Evolutionary conservation across 2,113 vertebrate species (phyloP), one percentile per base, ranked within the genome.

Genomic region (Gorsachius goisagi): DNA sequence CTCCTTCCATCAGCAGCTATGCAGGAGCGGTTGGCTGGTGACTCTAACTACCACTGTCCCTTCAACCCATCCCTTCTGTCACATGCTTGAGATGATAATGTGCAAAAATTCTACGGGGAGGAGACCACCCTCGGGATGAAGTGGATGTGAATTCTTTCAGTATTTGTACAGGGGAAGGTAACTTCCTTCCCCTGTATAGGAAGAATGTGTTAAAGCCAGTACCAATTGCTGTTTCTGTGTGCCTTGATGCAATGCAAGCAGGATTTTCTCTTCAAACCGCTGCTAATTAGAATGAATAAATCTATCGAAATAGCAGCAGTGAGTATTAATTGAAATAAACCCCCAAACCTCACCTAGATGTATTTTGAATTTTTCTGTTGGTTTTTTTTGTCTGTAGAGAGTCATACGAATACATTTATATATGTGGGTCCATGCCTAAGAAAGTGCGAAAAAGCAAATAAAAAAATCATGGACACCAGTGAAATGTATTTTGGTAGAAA

Each of bases 261-360:
- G 95, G 85, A 81, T 92, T 96, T 97, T 94, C 96, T 94, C 92
- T 94, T 89, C 72, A 94, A 92, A 92, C 90, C 77, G 32, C 69
- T 89, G 86, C 95, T 97, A 97, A 97, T 95, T 97, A 90, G 86
- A 77, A 81, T 68, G 88, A 94, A 81, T 92, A 93, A 87, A 89
- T 93, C 88, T 90, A 78, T 88, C 1, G 16, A 75, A 94, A 87
- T 17, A 94, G 56, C 68, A 90, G 79, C 83, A 45, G 49, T 56
- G 95, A 93, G 96, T 94, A 95, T 94, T 96, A 96, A 94, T 92
- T 81, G 92, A 88, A 92, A 75, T 39, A 90, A 89, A 49, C 32
- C 56, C 44, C 73, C 62, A 66, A 73, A 83, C 76, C 75, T 94
- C 92, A 92, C 79, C 85, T 93, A 64, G 60, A 35, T 72, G 17